Conservation (phyloP, 2,797 vertebrate species). For the Podarcis lilfordi region DNA sequence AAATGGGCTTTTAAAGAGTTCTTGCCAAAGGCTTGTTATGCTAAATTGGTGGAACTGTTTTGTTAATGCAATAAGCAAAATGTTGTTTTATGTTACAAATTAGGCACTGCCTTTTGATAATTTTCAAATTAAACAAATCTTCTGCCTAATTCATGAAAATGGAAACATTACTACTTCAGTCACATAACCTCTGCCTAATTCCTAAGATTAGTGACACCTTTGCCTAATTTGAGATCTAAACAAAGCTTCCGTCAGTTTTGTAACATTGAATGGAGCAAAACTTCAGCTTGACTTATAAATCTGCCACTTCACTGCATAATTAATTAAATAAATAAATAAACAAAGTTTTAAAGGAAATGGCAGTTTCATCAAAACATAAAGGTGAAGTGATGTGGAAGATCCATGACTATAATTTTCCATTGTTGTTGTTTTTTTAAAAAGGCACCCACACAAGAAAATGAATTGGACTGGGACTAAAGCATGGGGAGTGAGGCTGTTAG, state of each 20-base stretch:
- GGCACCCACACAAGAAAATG: background rate
- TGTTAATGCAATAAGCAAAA: conserved; percentile 16
- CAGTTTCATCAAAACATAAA: background rate
- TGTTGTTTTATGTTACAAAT: conserved; percentile 22
- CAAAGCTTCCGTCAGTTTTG: background rate
- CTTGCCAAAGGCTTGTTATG: conserved; percentile 22
- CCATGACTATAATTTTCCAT: background rate
- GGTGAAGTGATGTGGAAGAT: background rate
- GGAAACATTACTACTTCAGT: background rate
- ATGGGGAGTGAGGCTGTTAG: background rate
- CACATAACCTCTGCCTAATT: background rate
- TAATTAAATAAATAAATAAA: background rate
- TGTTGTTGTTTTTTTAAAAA: background rate
- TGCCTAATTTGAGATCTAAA: background rate
- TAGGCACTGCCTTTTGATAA: background rate
- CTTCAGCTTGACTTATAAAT: background rate
- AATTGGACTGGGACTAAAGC: background rate
- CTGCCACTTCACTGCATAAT: background rate
- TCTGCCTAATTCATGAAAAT: conserved; percentile 6
- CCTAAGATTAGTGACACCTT: background rate
- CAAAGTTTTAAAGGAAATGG: background rate
- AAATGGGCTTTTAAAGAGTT: conserved; percentile 23
- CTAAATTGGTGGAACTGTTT: conserved; percentile 14
- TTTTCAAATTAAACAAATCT: background rate
- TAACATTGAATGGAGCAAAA: background rate